A percentile compares a stretch with the other conserved stretches of the same genome.
phyloP scores from a whole-genome alignment of 2,888 invertebrate genomes.

The Callyntrura guangdongensis region DNA sequence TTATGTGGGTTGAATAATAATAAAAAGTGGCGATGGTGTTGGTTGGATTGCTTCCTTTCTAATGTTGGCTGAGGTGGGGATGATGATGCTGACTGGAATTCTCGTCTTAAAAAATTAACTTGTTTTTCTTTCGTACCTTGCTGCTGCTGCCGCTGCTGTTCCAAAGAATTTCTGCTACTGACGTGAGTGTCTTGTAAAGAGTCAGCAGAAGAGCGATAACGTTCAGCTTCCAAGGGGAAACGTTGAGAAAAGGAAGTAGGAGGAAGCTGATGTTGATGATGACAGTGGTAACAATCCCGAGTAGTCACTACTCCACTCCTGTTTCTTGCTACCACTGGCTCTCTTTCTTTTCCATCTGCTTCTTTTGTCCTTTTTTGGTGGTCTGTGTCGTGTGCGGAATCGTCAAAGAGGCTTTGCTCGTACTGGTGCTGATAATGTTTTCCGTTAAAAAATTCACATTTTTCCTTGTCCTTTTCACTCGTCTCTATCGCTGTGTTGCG shows the following conservation, averaged over 20 bases:
- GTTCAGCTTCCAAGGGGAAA: neutral
- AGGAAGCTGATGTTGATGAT: conserved; percentile 31
- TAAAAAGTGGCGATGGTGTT: neutral
- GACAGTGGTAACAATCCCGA: conserved; percentile 39
- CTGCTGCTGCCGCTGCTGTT: conserved; percentile 20
- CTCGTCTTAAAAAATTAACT: neutral
- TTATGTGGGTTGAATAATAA: conserved; percentile 46
- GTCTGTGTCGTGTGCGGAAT: conserved; percentile 31
- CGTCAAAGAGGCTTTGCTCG: conserved; percentile 13
- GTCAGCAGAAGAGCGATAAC: conserved; percentile 22
- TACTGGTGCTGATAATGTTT: conserved; percentile 37
- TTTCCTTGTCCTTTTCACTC: conserved; percentile 46
- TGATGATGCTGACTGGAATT: neutral
- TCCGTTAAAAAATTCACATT: conserved; percentile 38
- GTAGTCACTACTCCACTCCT: neutral
- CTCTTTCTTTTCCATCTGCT: conserved; percentile 50
- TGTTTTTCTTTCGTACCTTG: conserved; percentile 28
- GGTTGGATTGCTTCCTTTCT: no score
- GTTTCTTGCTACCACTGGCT: conserved; percentile 1
- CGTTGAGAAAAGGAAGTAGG: neutral
- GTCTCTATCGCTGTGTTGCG: neutral
- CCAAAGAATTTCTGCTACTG: conserved; percentile 21
- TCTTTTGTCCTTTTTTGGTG: conserved; percentile 43
- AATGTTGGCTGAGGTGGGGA: neutral
- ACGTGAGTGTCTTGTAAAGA: conserved; percentile 20